Base-by-base conservation (phyloP, 2,888 invertebrate species). In the Nemotelus nigrinus region DNA sequence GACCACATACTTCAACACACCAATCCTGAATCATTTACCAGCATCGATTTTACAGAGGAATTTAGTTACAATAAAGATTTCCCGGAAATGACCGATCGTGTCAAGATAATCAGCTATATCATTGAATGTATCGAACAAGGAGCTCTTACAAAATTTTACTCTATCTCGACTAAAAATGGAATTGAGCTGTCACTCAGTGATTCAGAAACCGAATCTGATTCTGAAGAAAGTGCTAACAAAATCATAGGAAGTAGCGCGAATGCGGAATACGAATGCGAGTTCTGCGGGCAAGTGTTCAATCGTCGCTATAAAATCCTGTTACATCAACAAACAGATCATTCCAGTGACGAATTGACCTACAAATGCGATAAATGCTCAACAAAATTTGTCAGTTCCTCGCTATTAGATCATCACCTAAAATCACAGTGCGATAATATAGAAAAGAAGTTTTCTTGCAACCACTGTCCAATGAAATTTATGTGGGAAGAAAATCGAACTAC, bases 291-390 rank as follows among this genome's bases (percentile, higher is more conserved):
- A 63, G 81, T 78, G 6, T 86, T 84, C 78, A 82, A 82, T 10
- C 84, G 86, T 0, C 83, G 84, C 2, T 83, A 85, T 45, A 84
- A 86, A 77, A 82, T 86, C 78, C 80, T 82, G 44, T 83, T 84
- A 45, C 86, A 86, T 81, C 86, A 86, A 78, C 83, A 84, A 77
- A 82, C 83, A 0, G 78, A 83, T 48, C 87, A 87, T 77, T 82
- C 81, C 39, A 83, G 90, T 76, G 89, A 90, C 1, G 88, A 89
- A 79, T 84, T 89, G 5, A 89, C 89, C 0, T 84, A 88, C 53
- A 87, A 89, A 50, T 91, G 91, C 81, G 87, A 87, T 48, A 85
- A 88, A 43, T 91, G 91, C 82, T 85, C 87, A 43, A 90, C 89
- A 85, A 85, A 88, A 64, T 90, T 89, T 79, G 89, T 89, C 0